phyloP scores from a whole-genome alignment of 1,140 invertebrate genomes.

The Drosophila kohkoa region DNA sequence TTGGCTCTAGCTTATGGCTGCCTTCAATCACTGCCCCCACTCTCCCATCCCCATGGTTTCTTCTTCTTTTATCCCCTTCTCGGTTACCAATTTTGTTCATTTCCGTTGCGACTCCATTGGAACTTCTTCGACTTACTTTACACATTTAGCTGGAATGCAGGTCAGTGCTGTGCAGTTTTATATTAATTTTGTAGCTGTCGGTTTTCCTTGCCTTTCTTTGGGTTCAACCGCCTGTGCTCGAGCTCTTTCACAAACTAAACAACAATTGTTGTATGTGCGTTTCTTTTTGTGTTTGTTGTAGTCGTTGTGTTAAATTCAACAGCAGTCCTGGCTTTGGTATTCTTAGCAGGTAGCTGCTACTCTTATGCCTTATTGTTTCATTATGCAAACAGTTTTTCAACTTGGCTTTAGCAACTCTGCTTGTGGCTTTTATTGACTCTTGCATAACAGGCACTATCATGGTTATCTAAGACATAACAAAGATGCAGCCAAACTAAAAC shows the following conservation, averaged over 20 bases:
- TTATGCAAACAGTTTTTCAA: constrained; percentile 48
- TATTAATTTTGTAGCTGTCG: constrained; percentile 57
- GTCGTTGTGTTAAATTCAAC: neutral
- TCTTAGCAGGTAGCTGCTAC: constrained; percentile 5
- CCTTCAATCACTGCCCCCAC: constrained; percentile 53
- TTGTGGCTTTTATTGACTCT: constrained; percentile 23
- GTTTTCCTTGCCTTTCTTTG: constrained; percentile 11
- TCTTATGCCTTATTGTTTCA: constrained; percentile 32
- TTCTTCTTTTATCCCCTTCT: neutral
- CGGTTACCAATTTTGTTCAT: constrained; percentile 63
- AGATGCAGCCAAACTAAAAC: constrained; percentile 42
- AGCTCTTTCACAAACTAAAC: constrained; percentile 18
- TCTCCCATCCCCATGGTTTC: neutral
- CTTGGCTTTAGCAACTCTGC: constrained; percentile 27
- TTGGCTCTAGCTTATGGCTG: constrained; percentile 51
- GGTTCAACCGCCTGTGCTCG: constrained; percentile 47
- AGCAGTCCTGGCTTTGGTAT: constrained; percentile 21
- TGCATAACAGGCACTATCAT: neutral
- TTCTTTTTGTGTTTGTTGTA: neutral
- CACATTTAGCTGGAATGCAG: constrained; percentile 62
- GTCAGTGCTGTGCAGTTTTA: constrained; percentile 62
- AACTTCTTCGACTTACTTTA: constrained; percentile 54
- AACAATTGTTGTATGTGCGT: constrained; percentile 36
- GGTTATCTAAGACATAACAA: neutral
- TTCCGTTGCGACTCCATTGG: constrained; percentile 64